Percentiles rank a stretch among this genome's conserved stretches.
These are phyloP conservation scores for Grantiella picta DNA, from an alignment of 2,113 vertebrate species.

Conservation along the genomic window DNA sequence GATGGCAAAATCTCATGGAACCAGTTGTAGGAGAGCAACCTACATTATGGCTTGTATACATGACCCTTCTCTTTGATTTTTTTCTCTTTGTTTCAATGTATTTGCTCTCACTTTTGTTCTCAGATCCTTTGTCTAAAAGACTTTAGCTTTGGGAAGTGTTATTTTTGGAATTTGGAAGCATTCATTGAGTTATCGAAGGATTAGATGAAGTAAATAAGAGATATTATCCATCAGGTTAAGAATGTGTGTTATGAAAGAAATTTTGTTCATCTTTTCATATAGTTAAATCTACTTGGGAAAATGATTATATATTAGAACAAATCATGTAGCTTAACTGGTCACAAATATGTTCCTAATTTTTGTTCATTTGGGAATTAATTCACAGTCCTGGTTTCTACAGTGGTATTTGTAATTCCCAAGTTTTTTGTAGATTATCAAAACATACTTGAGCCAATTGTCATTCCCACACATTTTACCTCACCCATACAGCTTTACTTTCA, in stretches of 20 bases:
- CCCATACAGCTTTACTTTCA: neutral
- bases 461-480: neutral
- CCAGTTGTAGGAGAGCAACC: neutral
- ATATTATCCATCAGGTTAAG: neutral
- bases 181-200: neutral
- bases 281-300: neutral
- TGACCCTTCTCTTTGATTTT: neutral
- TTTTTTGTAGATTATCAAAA: neutral
- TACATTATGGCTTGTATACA: neutral
- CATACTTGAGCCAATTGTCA: neutral
- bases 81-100: neutral
- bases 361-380: neutral
- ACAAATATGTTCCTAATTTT: neutral
- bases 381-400: neutral
- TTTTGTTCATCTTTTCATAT: conserved; percentile 2
- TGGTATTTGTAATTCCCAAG: neutral
- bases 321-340: neutral
- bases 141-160: neutral
- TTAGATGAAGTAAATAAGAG: conserved; percentile 16
- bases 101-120: neutral
- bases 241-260: neutral
- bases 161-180: neutral
- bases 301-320: neutral
- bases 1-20: neutral
- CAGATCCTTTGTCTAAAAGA: neutral